Evolutionary conservation across 2,888 invertebrate genomes (phyloP), one percentile per base, ranked within the genome.

Genomic region (Anoncus sp.): DNA sequence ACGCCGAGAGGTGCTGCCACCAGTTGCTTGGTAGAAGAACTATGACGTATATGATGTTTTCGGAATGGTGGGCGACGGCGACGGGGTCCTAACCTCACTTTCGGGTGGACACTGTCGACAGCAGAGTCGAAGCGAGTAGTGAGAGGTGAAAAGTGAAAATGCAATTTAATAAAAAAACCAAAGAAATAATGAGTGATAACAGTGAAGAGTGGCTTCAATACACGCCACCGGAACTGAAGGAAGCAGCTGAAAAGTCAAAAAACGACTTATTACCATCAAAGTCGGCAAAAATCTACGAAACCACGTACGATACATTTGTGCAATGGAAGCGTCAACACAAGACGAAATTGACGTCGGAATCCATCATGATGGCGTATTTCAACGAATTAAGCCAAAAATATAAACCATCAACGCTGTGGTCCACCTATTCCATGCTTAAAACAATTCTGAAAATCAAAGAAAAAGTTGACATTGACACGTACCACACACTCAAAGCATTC

Each of bases 361-460:
- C 47, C n/a, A 18, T 47, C 16, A 16, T 47, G 16, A 16, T 47
- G 18, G 47, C 47, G n/a, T 47, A 47, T 47, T 47, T 47, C 47
- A 47, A 47, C 2, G 47, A 47, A 7, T 18, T 47, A n/a, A 47
- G 47, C 18, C 1, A 47, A 47, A 47, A 47, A 47, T 47, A 16
- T 18, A n/a, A 16, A 47, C 47, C 47, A 18, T 47, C 16, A 16
- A 47, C 16, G 9, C 47, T 1, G n/a, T n/a, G 12, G 16, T n/a
- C n/a, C 16, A 47, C n/a, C 47, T 76, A 63, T 57, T 81, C 74
- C 1, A 81, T 76, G 71, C 43, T 81, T 0, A 76, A 73, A 73
- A 73, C 47, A 10, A 73, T 57, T 0, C 12, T 81, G 9, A 49
- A 51, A 10, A 14, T 49, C 0, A 47, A 67, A 24, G 57, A 76